These are phyloP conservation scores for Takifugu rubripes DNA, from an alignment of 2,797 vertebrate genomes.

Conservation along the genomic window DNA sequence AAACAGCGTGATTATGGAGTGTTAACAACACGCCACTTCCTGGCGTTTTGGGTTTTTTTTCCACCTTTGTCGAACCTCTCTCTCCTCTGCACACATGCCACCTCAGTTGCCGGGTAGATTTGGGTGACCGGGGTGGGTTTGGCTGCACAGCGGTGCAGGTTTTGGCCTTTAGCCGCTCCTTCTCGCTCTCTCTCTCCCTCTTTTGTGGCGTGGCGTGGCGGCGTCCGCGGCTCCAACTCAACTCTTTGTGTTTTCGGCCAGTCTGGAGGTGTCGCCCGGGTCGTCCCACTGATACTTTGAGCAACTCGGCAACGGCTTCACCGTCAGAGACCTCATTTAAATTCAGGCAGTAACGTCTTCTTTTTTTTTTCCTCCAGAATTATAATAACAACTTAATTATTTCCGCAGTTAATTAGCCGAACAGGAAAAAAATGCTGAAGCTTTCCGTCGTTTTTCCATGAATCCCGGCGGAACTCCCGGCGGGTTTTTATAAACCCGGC, in stretches of 20 bases:
- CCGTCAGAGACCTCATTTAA: slow-evolving; percentile 65
- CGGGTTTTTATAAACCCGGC: too few species aligned
- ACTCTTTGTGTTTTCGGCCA: slow-evolving; percentile 62
- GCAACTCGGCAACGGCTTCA: slow-evolving; percentile 68
- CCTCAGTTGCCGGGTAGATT: slow-evolving; percentile 68
- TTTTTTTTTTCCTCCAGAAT: too few species aligned
- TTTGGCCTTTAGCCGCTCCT: slow-evolving; percentile 40
- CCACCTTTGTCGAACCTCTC: slow-evolving; percentile 34
- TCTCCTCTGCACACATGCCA: not conserved
- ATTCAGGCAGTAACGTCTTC: slow-evolving; percentile 36
- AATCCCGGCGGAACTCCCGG: too few species aligned
- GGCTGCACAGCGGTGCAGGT: slow-evolving; percentile 45
- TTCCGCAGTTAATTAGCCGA: too few species aligned
- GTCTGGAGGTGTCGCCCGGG: slow-evolving; percentile 70
- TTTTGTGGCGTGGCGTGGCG: slow-evolving; percentile 4
- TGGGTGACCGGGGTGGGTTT: slow-evolving; percentile 14
- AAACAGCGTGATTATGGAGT: slow-evolving; percentile 33
- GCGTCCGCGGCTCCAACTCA: slow-evolving; percentile 39
- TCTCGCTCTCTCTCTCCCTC: slow-evolving; percentile 14
- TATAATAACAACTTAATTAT: too few species aligned
- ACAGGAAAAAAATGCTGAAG: too few species aligned
- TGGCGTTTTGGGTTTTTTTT: slow-evolving; percentile 42
- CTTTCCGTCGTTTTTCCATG: too few species aligned
- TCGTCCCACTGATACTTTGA: slow-evolving; percentile 65
- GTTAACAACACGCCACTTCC: slow-evolving; percentile 51